A percentile compares a stretch with the other conserved stretches of the same genome.
Evolutionary conservation across 2,113 vertebrate species (phyloP).

Genomic region (Channa argus): DNA sequence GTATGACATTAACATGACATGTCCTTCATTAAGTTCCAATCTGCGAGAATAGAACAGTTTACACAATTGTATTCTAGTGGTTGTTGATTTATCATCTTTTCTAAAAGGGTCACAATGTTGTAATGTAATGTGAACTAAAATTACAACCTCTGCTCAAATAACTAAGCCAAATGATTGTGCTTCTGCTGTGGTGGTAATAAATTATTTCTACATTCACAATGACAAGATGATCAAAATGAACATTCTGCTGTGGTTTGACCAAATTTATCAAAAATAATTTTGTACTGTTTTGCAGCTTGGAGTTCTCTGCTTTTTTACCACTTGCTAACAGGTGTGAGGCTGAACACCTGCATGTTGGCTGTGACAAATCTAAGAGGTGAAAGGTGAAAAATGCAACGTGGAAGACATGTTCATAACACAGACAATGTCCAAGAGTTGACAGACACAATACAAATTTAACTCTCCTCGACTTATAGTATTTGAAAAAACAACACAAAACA

Average conservation of each 20-base stretch:
- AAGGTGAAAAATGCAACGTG: conserved; percentile 53
- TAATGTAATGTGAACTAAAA: neutral
- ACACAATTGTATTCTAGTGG: neutral
- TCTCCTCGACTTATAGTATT: neutral
- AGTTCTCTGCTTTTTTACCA: neutral
- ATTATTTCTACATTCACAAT: neutral
- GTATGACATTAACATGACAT: too few species aligned
- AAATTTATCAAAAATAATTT: neutral
- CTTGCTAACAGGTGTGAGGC: conserved; percentile 66
- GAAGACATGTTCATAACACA: conserved; percentile 32
- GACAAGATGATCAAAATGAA: neutral
- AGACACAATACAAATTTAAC: neutral
- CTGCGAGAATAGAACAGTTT: too few species aligned
- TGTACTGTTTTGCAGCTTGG: neutral
- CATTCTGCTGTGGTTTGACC: conserved; percentile 1
- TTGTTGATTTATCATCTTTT: neutral
- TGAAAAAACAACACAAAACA: neutral
- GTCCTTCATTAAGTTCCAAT: neutral
- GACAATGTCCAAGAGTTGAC: neutral
- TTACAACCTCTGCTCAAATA: neutral
- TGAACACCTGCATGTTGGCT: conserved; percentile 61
- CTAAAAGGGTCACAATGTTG: neutral
- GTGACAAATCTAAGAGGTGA: conserved; percentile 49
- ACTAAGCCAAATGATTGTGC: neutral
- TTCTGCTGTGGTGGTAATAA: conserved; percentile 2